Evolutionary conservation across 2,113 vertebrate genomes (phyloP).

Genomic region (Phrynosoma blainvillii): DNA sequence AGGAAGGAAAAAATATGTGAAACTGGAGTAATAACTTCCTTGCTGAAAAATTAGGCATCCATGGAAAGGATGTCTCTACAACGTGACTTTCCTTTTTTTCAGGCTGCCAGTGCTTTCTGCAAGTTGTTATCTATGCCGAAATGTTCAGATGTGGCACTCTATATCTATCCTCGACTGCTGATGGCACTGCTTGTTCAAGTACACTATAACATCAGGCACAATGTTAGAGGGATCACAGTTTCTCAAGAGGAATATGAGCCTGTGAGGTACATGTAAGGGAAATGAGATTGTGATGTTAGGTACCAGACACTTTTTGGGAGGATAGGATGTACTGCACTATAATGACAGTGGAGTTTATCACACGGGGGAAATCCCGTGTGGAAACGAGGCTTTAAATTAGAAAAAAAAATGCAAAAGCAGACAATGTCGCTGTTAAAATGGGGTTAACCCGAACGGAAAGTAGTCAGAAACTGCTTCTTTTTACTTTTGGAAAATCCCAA

Average conservation of each 20-base stretch:
- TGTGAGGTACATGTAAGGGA: slow-evolving; percentile 38
- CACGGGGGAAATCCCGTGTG: no score
- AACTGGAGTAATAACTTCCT: neutral
- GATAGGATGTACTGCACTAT: neutral
- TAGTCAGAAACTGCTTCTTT: no score
- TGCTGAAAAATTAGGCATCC: neutral
- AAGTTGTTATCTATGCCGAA: slow-evolving; percentile 61
- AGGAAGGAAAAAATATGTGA: neutral
- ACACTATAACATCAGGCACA: slow-evolving; percentile 64
- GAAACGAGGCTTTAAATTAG: no score
- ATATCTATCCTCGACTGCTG: slow-evolving; percentile 66
- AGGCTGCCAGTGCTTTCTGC: slow-evolving; percentile 66
- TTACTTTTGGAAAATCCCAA: no score
- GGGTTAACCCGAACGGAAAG: no score
- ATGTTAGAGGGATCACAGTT: neutral
- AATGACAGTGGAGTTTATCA: no score
- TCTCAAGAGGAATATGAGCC: slow-evolving; percentile 8
- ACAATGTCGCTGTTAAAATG: no score
- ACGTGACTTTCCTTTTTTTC: neutral
- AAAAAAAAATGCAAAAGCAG: no score
- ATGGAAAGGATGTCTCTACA: neutral
- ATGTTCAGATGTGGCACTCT: slow-evolving; percentile 41
- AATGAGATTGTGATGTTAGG: neutral
- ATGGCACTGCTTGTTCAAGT: slow-evolving; percentile 69
- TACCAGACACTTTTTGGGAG: neutral